Evolutionary conservation across 2,113 vertebrate species (phyloP), one percentile per base, ranked within the genome.

Genomic region (Etia nguti): DNA sequence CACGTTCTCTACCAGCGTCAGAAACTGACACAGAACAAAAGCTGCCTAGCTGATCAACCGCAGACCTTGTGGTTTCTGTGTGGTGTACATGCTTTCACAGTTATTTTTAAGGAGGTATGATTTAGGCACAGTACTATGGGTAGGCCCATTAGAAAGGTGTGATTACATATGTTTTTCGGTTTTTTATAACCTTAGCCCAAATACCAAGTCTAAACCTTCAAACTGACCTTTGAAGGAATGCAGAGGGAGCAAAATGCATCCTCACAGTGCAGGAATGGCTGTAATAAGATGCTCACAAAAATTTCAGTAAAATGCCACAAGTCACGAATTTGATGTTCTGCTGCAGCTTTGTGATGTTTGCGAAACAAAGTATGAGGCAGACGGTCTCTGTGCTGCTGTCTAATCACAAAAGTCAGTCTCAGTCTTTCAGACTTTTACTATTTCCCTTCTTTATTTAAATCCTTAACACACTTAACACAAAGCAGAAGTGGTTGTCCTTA

Each of bases 401-500:
- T 77, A 77, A 77, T 50, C 73, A 18, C 24, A 56, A 16, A 36
- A 31, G 11, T 50, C 26, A 52, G 16, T 29, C 16, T 31, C 15
- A 31, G 70, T 50, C 29, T 77, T 77, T 77, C 18, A 31, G 43
- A 43, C n/a, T 75, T 10, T n/a, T n/a, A 18, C 12, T 16, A 6
- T 31, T 81, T 36, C 10, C 10, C 24, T 52, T 41, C 22, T 16
- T 24, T 57, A 88, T 86, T 11, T n/a, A 59, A 57, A 68, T 81
- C 29, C 80, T 31, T 68, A 70, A 70, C 1, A 20, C 62, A 15
- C 12, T 68, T 43, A 70, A 24, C 41, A 73, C 59, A 87, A 59
- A 79, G 24, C 48, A 86, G 57, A 87, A 43, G n/a, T 46, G 34
- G 38, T 52, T 85, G 81, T 83, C 83, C 56, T 83, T 86, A 59